phyloP scores from a whole-genome alignment of 2,888 invertebrate species.

The Metallyticus violacea region DNA sequence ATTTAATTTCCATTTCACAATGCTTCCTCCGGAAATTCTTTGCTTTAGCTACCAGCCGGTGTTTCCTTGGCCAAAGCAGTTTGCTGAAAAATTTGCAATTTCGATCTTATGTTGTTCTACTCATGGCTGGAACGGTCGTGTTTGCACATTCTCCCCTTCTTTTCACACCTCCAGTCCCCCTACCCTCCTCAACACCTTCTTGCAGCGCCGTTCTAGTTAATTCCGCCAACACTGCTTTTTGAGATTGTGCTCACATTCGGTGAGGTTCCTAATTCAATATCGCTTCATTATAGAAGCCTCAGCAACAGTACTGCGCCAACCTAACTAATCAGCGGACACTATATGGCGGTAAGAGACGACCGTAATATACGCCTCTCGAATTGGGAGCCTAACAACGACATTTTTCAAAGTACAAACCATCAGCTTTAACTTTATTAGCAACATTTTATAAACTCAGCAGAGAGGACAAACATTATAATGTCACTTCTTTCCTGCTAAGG shows the following conservation, averaged over 20 bases:
- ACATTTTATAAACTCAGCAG: neutral
- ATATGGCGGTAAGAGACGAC: neutral
- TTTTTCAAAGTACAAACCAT: neutral
- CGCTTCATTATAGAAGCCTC: neutral
- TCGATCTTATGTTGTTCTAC: neutral
- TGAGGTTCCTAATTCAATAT: neutral
- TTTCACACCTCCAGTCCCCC: no score
- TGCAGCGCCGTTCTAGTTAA: neutral
- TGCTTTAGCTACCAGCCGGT: no score
- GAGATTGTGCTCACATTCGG: neutral
- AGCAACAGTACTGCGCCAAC: no score
- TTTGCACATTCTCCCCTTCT: neutral
- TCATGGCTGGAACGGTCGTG: neutral
- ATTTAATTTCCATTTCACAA: neutral
- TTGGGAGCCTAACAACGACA: neutral
- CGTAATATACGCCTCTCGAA: neutral
- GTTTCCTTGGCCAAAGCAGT: neutral
- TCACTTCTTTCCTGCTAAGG: neutral
- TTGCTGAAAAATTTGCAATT: neutral
- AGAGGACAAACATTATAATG: neutral
- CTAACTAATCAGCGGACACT: neutral
- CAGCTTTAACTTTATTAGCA: neutral
- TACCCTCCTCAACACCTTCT: no score
- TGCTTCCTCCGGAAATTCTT: neutral
- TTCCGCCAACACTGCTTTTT: neutral